A percentile compares a stretch with the other conserved stretches of the same genome.
Evolutionary conservation across 2,888 invertebrate genomes (phyloP).

Genomic region (Onthophagus sagittarius): DNA sequence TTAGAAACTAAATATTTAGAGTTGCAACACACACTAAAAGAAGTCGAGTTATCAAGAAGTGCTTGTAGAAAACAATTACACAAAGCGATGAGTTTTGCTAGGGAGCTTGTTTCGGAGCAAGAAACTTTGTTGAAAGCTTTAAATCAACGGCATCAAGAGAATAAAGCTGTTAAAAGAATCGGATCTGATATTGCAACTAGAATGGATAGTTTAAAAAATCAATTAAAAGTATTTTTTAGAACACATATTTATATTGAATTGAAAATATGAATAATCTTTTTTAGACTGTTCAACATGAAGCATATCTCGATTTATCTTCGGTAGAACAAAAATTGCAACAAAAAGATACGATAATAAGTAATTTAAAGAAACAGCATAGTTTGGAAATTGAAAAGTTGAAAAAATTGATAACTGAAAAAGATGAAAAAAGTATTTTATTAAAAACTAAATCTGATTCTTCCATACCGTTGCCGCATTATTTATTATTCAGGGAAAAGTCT

Average conservation of each 20-base stretch:
- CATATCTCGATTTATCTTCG: conserved; percentile 52
- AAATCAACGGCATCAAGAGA: conserved; percentile 44
- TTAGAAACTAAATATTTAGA: conserved; percentile 49
- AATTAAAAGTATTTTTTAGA: conserved; percentile 47
- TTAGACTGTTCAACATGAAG: conserved; percentile 53
- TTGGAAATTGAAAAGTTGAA: conserved; percentile 50
- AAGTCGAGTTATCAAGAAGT: conserved; percentile 51
- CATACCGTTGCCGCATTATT: conserved; percentile 40
- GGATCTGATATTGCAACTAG: conserved; percentile 51
- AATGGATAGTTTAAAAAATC: conserved; percentile 51
- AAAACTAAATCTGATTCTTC: conserved; percentile 37
- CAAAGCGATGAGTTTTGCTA: conserved; percentile 53
- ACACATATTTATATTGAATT: neutral
- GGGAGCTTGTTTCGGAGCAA: conserved; percentile 53
- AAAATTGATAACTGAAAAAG: conserved; percentile 49
- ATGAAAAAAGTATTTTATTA: conserved; percentile 42
- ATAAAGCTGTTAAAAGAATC: conserved; percentile 46
- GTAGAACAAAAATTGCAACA: conserved; percentile 52
- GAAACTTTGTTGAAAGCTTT: conserved; percentile 49
- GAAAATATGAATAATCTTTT: conserved; percentile 20
- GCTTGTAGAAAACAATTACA: conserved; percentile 53
- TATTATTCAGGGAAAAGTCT: conserved; percentile 43
- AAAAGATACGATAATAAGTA: conserved; percentile 48
- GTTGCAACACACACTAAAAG: conserved; percentile 48
- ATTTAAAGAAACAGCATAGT: conserved; percentile 50